These are phyloP conservation scores for Hiodon alosoides DNA, from an alignment of 2,113 vertebrate genomes.

Conservation along the genomic window DNA sequence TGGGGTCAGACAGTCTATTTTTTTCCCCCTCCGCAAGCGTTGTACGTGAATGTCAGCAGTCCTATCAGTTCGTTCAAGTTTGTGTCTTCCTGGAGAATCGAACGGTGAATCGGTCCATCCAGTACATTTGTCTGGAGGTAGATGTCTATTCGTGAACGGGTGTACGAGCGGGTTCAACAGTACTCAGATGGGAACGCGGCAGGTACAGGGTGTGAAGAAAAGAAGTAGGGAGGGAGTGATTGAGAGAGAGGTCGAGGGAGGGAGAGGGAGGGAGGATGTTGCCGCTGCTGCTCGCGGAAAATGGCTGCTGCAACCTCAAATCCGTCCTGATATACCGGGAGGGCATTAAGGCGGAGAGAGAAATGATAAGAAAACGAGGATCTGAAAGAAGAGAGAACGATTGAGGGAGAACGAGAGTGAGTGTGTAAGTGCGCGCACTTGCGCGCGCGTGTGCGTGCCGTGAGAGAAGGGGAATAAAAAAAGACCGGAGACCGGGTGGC, in stretches of 20 bases:
- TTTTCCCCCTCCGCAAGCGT: no score
- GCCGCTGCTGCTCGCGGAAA: slow-evolving; percentile 64
- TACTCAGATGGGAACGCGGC: slow-evolving; percentile 38
- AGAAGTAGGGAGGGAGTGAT: slow-evolving; percentile 45
- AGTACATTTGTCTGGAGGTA: neutral
- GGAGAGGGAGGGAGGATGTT: slow-evolving; percentile 52
- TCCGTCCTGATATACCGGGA: slow-evolving; percentile 66
- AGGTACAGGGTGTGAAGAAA: slow-evolving; percentile 54
- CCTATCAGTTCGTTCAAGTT: neutral
- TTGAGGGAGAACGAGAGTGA: slow-evolving; percentile 36
- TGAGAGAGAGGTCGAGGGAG: slow-evolving; percentile 30
- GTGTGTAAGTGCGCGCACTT: slow-evolving; percentile 2
- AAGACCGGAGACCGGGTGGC: slow-evolving; percentile 54
- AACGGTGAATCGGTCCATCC: neutral
- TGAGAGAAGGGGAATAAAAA: slow-evolving; percentile 58
- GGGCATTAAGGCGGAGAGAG: slow-evolving; percentile 65
- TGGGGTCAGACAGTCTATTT: no score
- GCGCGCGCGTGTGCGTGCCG: slow-evolving; percentile 39
- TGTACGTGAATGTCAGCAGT: neutral
- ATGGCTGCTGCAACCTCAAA: slow-evolving; percentile 75
- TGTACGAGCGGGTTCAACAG: slow-evolving; percentile 46
- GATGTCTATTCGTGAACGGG: slow-evolving; percentile 40
- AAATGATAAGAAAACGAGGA: slow-evolving; percentile 59
- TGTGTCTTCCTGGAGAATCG: slow-evolving; percentile 8
- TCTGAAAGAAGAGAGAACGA: slow-evolving; percentile 12